phyloP scores from a whole-genome alignment of 2,888 invertebrate species.

The Sarcophaga variegata region DNA sequence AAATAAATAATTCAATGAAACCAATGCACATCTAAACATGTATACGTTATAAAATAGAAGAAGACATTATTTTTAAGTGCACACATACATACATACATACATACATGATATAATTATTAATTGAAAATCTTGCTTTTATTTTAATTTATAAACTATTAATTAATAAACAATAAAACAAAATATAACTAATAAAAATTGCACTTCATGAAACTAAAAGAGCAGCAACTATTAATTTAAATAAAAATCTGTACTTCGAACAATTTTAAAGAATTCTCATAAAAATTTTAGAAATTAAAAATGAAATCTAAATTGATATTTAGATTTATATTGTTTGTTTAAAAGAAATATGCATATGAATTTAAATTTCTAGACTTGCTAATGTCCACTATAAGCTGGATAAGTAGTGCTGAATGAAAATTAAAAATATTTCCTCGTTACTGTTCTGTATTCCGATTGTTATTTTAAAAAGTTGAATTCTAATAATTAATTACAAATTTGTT shows the following conservation, averaged over 20 bases:
- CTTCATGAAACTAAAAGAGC: conserved; percentile 40
- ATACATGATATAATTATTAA: conserved; percentile 9
- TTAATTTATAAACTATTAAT: not conserved
- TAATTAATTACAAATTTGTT: no score
- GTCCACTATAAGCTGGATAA: no score
- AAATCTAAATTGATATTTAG: no score
- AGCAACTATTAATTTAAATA: not conserved
- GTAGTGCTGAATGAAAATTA: no score
- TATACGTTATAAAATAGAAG: conserved; percentile 63
- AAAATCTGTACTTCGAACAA: not conserved
- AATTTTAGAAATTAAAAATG: no score
- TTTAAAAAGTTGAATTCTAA: no score
- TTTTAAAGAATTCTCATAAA: not conserved
- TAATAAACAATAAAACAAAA: not conserved
- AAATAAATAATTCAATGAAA: conserved; percentile 37
- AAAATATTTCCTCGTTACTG: no score
- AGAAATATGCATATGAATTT: no score
- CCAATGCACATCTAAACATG: conserved; percentile 33
- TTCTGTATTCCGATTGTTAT: no score
- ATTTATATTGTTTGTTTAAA: no score
- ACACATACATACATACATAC: not conserved
- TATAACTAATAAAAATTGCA: not conserved
- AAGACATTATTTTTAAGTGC: conserved; percentile 65
- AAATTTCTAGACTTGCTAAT: no score
- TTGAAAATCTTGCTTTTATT: conserved; percentile 9